Evolutionary conservation across 2,113 vertebrate species (phyloP).

Genomic region (Saimiri boliviensis): DNA sequence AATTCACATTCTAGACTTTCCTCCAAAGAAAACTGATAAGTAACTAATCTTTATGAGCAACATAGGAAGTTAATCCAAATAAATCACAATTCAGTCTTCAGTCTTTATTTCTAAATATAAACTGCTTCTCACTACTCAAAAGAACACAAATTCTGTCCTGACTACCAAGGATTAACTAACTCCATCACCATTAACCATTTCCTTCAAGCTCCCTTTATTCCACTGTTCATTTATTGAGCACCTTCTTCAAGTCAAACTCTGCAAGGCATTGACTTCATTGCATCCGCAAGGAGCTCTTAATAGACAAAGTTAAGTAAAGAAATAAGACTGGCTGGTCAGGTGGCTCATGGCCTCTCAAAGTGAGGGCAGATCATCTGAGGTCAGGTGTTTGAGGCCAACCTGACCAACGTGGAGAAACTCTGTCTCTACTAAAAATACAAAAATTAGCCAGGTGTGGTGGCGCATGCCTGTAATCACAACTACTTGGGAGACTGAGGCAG

Average conservation of each 20-base stretch:
- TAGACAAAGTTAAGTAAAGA: conserved; percentile 7
- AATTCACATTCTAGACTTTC: background rate
- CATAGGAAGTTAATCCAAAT: background rate
- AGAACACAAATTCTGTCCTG: background rate
- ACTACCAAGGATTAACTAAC: background rate
- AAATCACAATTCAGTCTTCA: background rate
- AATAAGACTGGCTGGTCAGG: background rate
- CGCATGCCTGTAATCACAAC: no score
- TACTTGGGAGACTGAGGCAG: no score
- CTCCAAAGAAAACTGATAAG: background rate
- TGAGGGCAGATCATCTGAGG: no score
- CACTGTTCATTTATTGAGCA: background rate
- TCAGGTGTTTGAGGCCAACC: no score
- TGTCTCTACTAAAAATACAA: no score
- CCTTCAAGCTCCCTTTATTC: background rate
- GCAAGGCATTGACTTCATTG: background rate
- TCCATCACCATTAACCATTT: background rate
- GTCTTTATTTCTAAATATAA: background rate
- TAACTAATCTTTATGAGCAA: background rate
- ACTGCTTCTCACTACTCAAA: background rate
- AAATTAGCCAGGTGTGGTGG: no score
- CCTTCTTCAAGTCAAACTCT: background rate
- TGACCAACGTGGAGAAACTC: no score
- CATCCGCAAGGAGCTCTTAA: background rate
- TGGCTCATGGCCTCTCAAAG: no score